A percentile compares a stretch with the other conserved stretches of the same genome.
These are phyloP conservation scores for Platycheirus albimanus DNA, from an alignment of 2,888 invertebrate genomes.

Conservation along the genomic window DNA sequence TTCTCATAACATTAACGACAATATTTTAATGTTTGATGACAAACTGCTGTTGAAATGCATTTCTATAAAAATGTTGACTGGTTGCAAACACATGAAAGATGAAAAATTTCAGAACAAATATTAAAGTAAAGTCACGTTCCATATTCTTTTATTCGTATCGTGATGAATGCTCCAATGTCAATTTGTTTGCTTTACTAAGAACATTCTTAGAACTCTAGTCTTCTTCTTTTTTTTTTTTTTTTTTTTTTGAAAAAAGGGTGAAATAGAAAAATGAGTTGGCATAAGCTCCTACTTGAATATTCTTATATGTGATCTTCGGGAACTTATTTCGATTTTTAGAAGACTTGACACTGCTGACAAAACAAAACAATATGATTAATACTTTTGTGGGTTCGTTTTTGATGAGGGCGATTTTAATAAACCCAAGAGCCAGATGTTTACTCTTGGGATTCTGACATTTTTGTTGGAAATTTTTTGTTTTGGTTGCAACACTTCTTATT, in stretches of 20 bases:
- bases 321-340: neutral
- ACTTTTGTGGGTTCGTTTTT: neutral
- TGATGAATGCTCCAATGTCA: slow-evolving; percentile 48
- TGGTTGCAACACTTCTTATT: no score
- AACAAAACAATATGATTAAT: neutral
- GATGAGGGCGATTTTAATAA: neutral
- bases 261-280: slow-evolving; percentile 26
- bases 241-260: neutral
- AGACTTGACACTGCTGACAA: neutral
- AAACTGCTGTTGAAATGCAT: slow-evolving; percentile 70
- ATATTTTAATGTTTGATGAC: slow-evolving; percentile 40
- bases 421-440: neutral
- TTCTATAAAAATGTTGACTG: neutral
- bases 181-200: slow-evolving; percentile 53
- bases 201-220: neutral
- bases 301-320: neutral
- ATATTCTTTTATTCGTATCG: no score
- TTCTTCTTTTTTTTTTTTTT: slow-evolving; percentile 1
- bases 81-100: slow-evolving; percentile 14
- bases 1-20: slow-evolving; percentile 27
- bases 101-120: slow-evolving; percentile 59
- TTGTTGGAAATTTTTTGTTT: neutral
- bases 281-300: neutral
- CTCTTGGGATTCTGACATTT: neutral
- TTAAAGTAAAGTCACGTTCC: slow-evolving; percentile 72